Conservation (phyloP, 2,888 invertebrate genomes). For the Vanessa cardui region DNA sequence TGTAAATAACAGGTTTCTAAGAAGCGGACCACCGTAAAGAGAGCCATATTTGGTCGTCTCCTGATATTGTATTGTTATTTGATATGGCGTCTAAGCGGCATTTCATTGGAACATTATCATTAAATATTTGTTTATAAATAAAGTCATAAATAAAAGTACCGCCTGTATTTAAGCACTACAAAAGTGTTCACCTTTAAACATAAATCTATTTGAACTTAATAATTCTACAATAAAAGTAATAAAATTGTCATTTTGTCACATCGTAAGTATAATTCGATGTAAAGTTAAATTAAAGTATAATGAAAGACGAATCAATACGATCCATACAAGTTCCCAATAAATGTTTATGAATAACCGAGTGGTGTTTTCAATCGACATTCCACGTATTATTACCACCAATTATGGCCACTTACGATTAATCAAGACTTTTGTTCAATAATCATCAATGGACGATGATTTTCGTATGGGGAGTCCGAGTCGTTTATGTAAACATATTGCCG, state of each 20-base stretch:
- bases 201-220: too few species aligned
- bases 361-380: constrained; percentile 41
- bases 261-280: not conserved
- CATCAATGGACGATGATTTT: constrained; percentile 56
- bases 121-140: too few species aligned
- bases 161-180: too few species aligned
- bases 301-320: constrained; percentile 10
- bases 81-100: constrained; percentile 52
- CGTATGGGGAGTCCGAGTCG: constrained; percentile 42
- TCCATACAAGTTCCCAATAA: constrained; percentile 26
- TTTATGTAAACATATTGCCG: constrained; percentile 51
- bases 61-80: constrained; percentile 52
- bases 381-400: constrained; percentile 48
- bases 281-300: not conserved
- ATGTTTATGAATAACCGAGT: constrained; percentile 27
- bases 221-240: too few species aligned
- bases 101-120: constrained; percentile 45
- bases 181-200: too few species aligned
- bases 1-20: constrained; percentile 28
- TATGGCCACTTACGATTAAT: constrained; percentile 51
- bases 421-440: constrained; percentile 54
- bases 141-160: too few species aligned
- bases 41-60: constrained; percentile 50
- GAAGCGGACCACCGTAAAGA: constrained; percentile 38
- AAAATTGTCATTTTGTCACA: not conserved